Percentiles rank a stretch among this genome's conserved stretches.
Evolutionary conservation across 2,113 vertebrate genomes (phyloP).

Genomic region (Neolamprologus sp.): DNA sequence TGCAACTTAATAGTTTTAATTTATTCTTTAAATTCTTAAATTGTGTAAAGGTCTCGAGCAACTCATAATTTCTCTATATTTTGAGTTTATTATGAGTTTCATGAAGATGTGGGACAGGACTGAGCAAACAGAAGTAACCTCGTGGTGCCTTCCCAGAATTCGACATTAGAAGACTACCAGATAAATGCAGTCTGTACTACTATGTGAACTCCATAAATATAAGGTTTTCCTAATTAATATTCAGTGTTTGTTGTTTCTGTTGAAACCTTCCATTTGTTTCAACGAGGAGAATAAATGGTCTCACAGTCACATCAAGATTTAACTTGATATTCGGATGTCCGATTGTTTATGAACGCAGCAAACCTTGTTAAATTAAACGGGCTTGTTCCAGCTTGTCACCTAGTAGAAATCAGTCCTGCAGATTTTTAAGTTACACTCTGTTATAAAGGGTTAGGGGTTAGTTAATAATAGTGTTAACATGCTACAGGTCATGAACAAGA

Average conservation of each 20-base stretch:
- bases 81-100: not conserved
- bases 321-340: not conserved
- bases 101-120: not conserved
- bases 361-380: accelerated
- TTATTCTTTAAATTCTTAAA: not conserved
- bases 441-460: not conserved
- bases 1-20: not conserved
- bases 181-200: not conserved
- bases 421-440: not conserved
- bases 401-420: not conserved
- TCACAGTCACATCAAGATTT: not conserved
- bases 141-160: not conserved
- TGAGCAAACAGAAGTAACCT: not conserved
- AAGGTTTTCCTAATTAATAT: not conserved
- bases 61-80: not conserved
- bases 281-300: not conserved
- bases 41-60: accelerated
- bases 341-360: not conserved
- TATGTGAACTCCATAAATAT: not conserved
- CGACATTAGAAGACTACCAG: not conserved
- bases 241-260: not conserved
- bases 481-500: not conserved
- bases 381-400: not conserved
- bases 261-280: not conserved
- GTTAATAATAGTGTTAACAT: not conserved